Evolutionary conservation across 2,888 invertebrate genomes (phyloP), one percentile per base, ranked within the genome.

Genomic region (Lordiphosa fenestrarum): DNA sequence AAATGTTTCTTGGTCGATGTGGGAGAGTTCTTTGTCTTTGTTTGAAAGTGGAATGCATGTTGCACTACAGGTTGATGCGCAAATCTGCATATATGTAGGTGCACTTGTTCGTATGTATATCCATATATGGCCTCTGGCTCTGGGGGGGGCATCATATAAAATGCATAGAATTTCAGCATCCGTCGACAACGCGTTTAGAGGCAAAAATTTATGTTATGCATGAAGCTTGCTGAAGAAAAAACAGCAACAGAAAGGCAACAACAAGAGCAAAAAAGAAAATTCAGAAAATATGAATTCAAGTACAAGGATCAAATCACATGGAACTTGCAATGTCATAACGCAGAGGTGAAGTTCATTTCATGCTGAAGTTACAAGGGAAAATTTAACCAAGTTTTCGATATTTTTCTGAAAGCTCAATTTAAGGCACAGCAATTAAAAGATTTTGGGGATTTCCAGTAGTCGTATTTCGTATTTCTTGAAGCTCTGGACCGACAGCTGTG

Each of bases 191-290:
- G 76, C 82, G 71, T 80, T 80, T 75, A 66, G 51, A 72, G 53
- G 51, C 57, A 75, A 75, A 75, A 75, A 75, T 72, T 62, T 83
- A 80, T 83, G 72, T 69, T 83, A 76, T 76, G 81, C 80, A 78
- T 78, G 62, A 47, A 56, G 52, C 60, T 59, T 61, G 52, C 81
- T 59, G 52, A 49, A 40, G 53, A 38, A 42, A 42, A 66, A 59
- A 58, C 36, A 39, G 56, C 44, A 44, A 55, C 49, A 47, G 25
- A 12, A 6, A 12, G 23, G 37, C 30, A 42, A 50, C 37, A 35
- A 40, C 38, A 13, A 9, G 47, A 0, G 6, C 25, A 25, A 25
- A 25, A 25, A 15, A n/a, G n/a, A 15, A 15, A 25, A 25, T 25
- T 6, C 25, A 25, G 25, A 2, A 25, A 25, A 4, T 10, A 4